phyloP scores from a whole-genome alignment of 2,113 vertebrate species.

The Siniperca knerii region DNA sequence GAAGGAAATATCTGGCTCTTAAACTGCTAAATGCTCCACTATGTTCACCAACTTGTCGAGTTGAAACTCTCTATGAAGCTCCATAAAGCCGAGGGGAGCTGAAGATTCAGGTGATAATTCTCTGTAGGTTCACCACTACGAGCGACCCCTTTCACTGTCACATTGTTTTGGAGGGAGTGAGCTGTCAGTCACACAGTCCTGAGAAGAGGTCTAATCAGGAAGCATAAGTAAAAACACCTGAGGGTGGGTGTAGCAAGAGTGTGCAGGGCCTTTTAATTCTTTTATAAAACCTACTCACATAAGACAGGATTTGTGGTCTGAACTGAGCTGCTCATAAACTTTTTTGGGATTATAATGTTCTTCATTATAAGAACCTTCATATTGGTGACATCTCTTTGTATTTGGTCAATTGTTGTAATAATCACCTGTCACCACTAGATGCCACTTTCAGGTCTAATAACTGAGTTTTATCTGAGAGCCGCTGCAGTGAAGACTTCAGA shows the following conservation, averaged over 20 bases:
- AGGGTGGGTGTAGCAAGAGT: background rate
- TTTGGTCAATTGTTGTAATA: background rate
- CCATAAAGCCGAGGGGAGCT: background rate
- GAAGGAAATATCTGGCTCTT: background rate
- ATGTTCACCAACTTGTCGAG: background rate
- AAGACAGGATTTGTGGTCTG: background rate
- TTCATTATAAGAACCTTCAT: background rate
- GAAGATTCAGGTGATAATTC: background rate
- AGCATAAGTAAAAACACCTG: no score
- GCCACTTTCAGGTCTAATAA: conserved; percentile 1
- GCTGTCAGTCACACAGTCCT: background rate
- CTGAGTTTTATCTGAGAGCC: conserved; percentile 30
- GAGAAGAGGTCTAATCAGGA: background rate
- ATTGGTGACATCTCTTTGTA: background rate
- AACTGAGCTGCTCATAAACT: background rate
- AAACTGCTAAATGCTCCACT: background rate
- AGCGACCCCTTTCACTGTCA: background rate
- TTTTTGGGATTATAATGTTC: background rate
- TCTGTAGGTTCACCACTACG: background rate
- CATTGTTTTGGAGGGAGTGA: background rate
- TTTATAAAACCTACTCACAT: background rate
- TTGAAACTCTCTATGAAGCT: background rate
- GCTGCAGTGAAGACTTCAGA: conserved; percentile 9
- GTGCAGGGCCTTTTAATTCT: no score
- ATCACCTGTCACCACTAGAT: conserved; percentile 44